Conservation (phyloP, 2,113 vertebrate genomes). For the Riparia riparia region DNA sequence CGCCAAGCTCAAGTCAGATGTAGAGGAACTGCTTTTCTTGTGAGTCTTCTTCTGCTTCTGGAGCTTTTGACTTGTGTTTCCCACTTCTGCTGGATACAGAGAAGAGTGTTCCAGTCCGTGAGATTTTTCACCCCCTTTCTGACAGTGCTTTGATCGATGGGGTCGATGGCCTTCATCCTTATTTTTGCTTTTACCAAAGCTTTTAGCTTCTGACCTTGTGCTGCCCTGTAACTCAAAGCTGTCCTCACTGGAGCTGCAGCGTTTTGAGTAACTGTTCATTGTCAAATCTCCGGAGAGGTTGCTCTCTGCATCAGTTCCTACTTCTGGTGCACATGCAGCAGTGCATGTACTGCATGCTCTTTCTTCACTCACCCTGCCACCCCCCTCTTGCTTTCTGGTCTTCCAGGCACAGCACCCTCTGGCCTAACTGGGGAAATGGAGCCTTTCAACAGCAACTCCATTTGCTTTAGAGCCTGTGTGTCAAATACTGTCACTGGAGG, state of each 20-base stretch:
- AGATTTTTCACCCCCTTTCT: constrained; percentile 52
- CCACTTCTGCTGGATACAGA: constrained; percentile 18
- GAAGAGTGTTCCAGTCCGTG: neutral
- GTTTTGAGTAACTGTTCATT: constrained; percentile 60
- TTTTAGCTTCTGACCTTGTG: constrained; percentile 71
- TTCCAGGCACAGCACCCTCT: constrained; percentile 35
- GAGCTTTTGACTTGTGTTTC: neutral
- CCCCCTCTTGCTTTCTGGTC: neutral
- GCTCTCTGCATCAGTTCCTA: neutral
- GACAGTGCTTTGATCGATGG: constrained; percentile 39
- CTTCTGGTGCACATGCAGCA: neutral
- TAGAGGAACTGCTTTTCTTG: constrained; percentile 43
- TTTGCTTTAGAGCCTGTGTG: neutral
- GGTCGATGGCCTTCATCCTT: constrained; percentile 57
- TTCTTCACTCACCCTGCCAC: neutral
- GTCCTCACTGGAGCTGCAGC: constrained; percentile 76
- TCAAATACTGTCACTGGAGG: neutral
- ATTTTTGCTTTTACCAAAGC: constrained; percentile 64
- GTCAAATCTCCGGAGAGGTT: neutral
- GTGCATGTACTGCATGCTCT: neutral
- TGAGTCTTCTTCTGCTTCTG: neutral
- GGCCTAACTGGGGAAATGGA: constrained; percentile 11
- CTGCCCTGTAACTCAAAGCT: constrained; percentile 80
- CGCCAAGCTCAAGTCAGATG: constrained; percentile 52
- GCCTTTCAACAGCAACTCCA: neutral